phyloP scores from a whole-genome alignment of 1,140 invertebrate species.

The Pygmarrhopalites habei region DNA sequence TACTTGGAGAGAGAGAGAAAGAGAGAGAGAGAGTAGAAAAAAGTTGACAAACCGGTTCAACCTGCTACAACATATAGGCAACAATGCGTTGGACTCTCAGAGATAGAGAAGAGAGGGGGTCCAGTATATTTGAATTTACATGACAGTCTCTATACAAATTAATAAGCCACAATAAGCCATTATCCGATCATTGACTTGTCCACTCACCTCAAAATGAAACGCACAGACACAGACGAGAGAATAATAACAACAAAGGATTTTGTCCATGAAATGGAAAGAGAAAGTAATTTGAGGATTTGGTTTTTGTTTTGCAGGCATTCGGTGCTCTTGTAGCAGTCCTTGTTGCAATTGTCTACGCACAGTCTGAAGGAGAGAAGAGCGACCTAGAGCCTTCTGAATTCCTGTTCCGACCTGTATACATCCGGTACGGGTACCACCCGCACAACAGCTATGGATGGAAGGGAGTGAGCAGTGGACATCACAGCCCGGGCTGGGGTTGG shows the following conservation, averaged over 20 bases:
- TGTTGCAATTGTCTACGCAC: slow-evolving; percentile 22
- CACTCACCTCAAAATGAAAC: background rate
- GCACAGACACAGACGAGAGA: too few relatives aligned
- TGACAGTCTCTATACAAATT: slow-evolving; percentile 14
- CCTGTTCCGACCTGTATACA: slow-evolving; percentile 40
- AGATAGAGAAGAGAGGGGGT: too few relatives aligned
- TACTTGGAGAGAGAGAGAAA: too few relatives aligned
- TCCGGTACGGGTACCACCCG: slow-evolving; percentile 39
- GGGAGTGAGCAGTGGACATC: slow-evolving; percentile 17
- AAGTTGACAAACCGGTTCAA: slow-evolving; percentile 35
- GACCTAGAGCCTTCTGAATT: slow-evolving; percentile 38
- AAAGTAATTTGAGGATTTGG: too few relatives aligned
- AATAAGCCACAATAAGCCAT: slow-evolving; percentile 27
- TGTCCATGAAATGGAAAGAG: too few relatives aligned
- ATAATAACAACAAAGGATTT: too few relatives aligned
- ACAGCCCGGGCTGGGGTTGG: slow-evolving; percentile 24
- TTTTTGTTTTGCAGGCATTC: slow-evolving; percentile 1
- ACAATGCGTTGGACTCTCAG: too few relatives aligned
- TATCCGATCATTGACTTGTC: slow-evolving; percentile 34
- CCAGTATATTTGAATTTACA: too few relatives aligned
- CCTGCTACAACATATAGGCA: slow-evolving; percentile 2
- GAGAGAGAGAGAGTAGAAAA: too few relatives aligned
- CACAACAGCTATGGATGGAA: slow-evolving; percentile 37
- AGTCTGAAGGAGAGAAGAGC: slow-evolving; percentile 31
- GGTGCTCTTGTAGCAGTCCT: slow-evolving; percentile 18